These are phyloP conservation scores for Lysandra bellargus DNA, from an alignment of 2,888 invertebrate genomes.

Conservation along the genomic window DNA sequence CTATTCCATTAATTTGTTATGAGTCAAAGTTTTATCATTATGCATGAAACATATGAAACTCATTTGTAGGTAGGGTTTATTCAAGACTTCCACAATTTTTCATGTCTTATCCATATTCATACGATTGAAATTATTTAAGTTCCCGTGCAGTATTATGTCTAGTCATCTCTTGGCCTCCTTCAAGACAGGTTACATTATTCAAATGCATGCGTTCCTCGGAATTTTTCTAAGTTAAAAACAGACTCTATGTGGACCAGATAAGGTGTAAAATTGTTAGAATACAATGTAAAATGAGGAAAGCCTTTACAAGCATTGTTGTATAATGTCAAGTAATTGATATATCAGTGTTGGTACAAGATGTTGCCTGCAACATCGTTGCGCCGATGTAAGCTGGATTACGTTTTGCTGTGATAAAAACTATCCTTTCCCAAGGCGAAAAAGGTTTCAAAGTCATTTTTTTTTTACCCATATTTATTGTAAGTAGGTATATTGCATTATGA, in stretches of 20 bases:
- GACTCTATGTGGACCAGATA: neutral
- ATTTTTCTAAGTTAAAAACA: neutral
- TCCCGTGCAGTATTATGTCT: slow-evolving; percentile 66
- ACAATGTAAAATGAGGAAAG: neutral
- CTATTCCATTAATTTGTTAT: too few species aligned
- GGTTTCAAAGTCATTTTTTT: too few species aligned
- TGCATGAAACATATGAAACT: neutral
- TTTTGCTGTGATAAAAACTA: neutral
- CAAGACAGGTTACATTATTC: slow-evolving; percentile 76
- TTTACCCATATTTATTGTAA: too few species aligned
- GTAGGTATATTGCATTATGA: too few species aligned
- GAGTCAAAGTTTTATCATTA: neutral
- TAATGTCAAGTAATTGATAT: slow-evolving; percentile 29
- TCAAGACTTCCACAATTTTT: neutral
- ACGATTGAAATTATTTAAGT: slow-evolving; percentile 55
- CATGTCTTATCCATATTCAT: slow-evolving; percentile 35
- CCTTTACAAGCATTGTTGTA: slow-evolving; percentile 20
- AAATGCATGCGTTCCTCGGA: slow-evolving; percentile 64
- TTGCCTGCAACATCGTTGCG: neutral
- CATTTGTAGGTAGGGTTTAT: neutral
- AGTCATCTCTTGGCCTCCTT: slow-evolving; percentile 69
- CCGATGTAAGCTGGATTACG: neutral
- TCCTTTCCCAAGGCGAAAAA: neutral
- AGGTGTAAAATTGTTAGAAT: neutral
- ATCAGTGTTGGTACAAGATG: slow-evolving; percentile 16